A percentile compares a stretch with the other conserved stretches of the same genome.
phyloP scores from a whole-genome alignment of 2,888 invertebrate species.

The Phrixothrix hirtus region DNA sequence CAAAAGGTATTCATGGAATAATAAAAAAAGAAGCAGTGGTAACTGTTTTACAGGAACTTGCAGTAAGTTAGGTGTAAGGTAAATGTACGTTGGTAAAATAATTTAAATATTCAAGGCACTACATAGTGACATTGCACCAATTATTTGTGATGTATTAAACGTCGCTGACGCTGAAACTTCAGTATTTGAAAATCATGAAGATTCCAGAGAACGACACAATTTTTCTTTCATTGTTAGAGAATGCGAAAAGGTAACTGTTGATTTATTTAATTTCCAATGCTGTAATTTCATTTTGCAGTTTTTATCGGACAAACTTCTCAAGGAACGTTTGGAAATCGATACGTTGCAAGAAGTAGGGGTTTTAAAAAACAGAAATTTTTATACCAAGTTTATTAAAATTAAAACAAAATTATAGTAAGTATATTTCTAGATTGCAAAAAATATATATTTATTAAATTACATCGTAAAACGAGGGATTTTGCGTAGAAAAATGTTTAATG shows the following conservation, averaged over 20 bases:
- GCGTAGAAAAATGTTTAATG: too few relatives aligned
- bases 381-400: slow-evolving; percentile 94
- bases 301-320: slow-evolving; percentile 83
- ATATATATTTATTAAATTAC: too few relatives aligned
- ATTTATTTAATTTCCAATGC: not conserved
- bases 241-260: slow-evolving; percentile 68
- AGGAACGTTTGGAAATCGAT: slow-evolving; percentile 92
- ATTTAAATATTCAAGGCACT: slow-evolving; percentile 62
- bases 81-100: not conserved
- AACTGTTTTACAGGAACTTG: slow-evolving; percentile 72
- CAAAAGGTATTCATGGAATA: slow-evolving; percentile 74
- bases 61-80: slow-evolving; percentile 61
- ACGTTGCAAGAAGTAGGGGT: slow-evolving; percentile 90
- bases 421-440: slow-evolving; percentile 28
- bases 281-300: slow-evolving; percentile 52
- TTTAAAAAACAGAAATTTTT: slow-evolving; percentile 85
- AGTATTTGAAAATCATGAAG: slow-evolving; percentile 62
- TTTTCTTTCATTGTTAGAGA: slow-evolving; percentile 80
- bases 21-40: slow-evolving; percentile 80
- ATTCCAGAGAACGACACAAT: slow-evolving; percentile 70
- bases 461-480: too few relatives aligned
- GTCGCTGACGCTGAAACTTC: slow-evolving; percentile 83
- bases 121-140: slow-evolving; percentile 79
- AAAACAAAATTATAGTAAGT: slow-evolving; percentile 98
- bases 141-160: slow-evolving; percentile 82